phyloP scores from a whole-genome alignment of 2,888 invertebrate genomes.

The Sinodicranocentrus sp. region DNA sequence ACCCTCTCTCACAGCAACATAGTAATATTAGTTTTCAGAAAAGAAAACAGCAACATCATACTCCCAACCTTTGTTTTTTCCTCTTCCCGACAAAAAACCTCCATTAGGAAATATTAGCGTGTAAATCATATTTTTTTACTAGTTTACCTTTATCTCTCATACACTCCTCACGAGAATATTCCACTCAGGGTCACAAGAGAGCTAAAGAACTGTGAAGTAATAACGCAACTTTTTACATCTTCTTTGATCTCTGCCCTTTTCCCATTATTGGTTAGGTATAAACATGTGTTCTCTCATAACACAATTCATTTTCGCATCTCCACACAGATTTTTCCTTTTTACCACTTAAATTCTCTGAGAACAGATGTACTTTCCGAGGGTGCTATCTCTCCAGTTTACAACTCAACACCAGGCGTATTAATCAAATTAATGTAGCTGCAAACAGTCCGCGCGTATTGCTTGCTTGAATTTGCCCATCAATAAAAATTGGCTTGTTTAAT shows the following conservation, averaged over 20 bases:
- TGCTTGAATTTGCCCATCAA: neutral
- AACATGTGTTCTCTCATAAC: neutral
- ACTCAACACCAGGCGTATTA: neutral
- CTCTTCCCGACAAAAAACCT: conserved; percentile 17
- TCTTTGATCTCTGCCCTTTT: conserved; percentile 12
- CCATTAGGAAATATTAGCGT: conserved; percentile 10
- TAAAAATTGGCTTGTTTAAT: conserved; percentile 18
- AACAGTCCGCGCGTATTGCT: neutral
- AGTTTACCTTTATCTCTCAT: neutral
- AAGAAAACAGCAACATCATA: no score
- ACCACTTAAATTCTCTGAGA: neutral
- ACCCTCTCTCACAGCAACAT: no score
- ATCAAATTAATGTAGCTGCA: neutral
- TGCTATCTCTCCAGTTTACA: neutral
- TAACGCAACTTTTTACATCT: neutral
- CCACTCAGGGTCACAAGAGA: neutral
- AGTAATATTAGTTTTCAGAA: no score
- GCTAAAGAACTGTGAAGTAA: neutral
- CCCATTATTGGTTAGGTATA: neutral
- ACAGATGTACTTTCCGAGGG: neutral
- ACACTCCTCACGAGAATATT: conserved; percentile 7
- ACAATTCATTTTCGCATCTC: neutral
- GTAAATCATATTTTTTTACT: conserved; percentile 15
- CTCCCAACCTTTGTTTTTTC: no score
- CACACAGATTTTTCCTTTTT: neutral